phyloP scores from a whole-genome alignment of 1,140 invertebrate species.

The Meloidogyne floridensis region DNA sequence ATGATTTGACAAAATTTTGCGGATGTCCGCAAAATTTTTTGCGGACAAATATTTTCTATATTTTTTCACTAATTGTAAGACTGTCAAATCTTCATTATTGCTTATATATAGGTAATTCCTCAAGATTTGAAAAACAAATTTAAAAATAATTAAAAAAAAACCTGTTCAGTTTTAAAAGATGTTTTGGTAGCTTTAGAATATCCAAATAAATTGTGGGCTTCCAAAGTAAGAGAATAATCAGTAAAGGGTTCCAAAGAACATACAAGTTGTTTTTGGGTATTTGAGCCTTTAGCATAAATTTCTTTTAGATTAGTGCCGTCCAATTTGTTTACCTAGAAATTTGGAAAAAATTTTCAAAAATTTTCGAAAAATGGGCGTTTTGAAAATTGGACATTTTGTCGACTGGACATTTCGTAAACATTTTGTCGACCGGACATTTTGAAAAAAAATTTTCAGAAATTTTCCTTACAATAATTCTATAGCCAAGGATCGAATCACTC shows the following conservation, averaged over 20 bases:
- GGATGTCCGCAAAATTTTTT: no score
- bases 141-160: slow-evolving; percentile 32
- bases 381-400: no score
- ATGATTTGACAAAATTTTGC: no score
- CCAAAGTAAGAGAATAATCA: slow-evolving; percentile 55
- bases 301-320: slow-evolving; percentile 53
- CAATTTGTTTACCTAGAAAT: slow-evolving; percentile 45
- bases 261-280: slow-evolving; percentile 29
- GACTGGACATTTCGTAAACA: no score
- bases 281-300: slow-evolving; percentile 53
- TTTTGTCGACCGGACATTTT: background rate
- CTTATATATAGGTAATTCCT: background rate
- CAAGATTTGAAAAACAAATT: background rate
- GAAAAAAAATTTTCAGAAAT: slow-evolving; percentile 30
- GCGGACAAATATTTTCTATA: no score
- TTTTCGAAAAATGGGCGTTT: no score
- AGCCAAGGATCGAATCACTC: slow-evolving; percentile 47
- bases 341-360: background rate
- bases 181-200: slow-evolving; percentile 54
- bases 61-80: no score
- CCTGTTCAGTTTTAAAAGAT: slow-evolving; percentile 53
- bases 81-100: no score
- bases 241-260: slow-evolving; percentile 45
- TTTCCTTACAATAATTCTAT: slow-evolving; percentile 52
- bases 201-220: slow-evolving; percentile 63